Percentiles rank a stretch among this genome's conserved stretches.
These are phyloP conservation scores for Dryocosmus kuriphilus DNA, from an alignment of 2,888 invertebrate genomes.

Conservation along the genomic window DNA sequence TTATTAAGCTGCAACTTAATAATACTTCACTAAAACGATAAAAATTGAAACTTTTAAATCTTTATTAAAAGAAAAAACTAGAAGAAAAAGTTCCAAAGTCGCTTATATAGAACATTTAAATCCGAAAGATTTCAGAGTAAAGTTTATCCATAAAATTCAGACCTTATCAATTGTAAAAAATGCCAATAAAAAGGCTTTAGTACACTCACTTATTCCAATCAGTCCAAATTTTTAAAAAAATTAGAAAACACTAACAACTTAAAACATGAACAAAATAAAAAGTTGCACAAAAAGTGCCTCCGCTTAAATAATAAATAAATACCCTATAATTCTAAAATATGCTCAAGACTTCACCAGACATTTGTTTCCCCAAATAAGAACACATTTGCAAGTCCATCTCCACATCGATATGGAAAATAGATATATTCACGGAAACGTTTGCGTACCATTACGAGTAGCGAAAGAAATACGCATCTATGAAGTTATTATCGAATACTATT, in stretches of 20 bases:
- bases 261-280: background rate
- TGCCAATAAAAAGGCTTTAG: background rate
- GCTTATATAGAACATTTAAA: too few species aligned
- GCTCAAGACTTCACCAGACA: background rate
- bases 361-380: conserved; percentile 27
- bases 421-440: conserved; percentile 58
- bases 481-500: conserved; percentile 59
- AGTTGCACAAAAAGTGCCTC: background rate
- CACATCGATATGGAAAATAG: conserved; percentile 37
- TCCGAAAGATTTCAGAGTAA: too few species aligned
- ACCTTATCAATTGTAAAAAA: background rate
- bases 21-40: too few species aligned
- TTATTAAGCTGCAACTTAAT: background rate
- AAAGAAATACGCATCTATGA: conserved; percentile 63
- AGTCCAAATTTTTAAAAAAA: background rate
- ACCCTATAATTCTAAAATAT: background rate
- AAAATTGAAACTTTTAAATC: too few species aligned
- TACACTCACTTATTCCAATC: background rate
- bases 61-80: too few species aligned
- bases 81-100: too few species aligned
- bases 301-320: conserved; percentile 1
- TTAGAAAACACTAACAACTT: background rate
- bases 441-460: conserved; percentile 56
- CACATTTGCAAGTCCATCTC: conserved; percentile 3
- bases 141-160: too few species aligned